Evolutionary conservation across 1,140 invertebrate genomes (phyloP).

Genomic region (Calephelis nemesis): DNA sequence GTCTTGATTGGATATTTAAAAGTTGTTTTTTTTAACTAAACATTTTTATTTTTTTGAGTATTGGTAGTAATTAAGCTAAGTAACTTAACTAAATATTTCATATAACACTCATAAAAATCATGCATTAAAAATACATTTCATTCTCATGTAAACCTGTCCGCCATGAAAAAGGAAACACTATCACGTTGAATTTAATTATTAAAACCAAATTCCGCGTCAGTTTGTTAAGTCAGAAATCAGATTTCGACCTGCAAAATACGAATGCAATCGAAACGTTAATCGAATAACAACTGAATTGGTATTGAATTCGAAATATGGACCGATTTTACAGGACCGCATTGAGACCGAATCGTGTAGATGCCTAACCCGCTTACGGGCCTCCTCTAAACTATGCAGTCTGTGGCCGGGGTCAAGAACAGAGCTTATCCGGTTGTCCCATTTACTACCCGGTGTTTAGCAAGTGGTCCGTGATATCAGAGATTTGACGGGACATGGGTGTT

Average conservation of each 20-base stretch:
- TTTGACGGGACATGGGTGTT: slow-evolving; percentile 8
- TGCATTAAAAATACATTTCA: too few species aligned
- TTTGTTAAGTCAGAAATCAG: background rate
- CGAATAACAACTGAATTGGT: slow-evolving; percentile 14
- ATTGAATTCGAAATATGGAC: slow-evolving; percentile 15
- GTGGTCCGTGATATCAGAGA: slow-evolving; percentile 11
- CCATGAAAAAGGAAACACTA: background rate
- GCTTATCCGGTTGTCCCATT: slow-evolving; percentile 9
- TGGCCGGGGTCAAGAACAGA: slow-evolving; percentile 2
- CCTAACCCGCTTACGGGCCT: slow-evolving; percentile 3
- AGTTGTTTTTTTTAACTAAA: too few species aligned
- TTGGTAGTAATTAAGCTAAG: too few species aligned
- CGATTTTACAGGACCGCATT: slow-evolving; percentile 6
- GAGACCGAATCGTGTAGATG: slow-evolving; percentile 2
- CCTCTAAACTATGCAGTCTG: slow-evolving; percentile 3
- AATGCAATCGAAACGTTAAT: slow-evolving; percentile 15
- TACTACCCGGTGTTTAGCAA: slow-evolving; percentile 14
- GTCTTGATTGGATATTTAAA: too few species aligned
- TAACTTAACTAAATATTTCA: too few species aligned
- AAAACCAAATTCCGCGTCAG: background rate
- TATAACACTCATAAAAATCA: too few species aligned
- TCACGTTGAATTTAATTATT: background rate
- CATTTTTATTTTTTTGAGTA: too few species aligned
- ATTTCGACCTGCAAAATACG: slow-evolving; percentile 9
- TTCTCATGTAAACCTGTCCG: too few species aligned